phyloP scores from a whole-genome alignment of 2,797 vertebrate genomes.

The Ceyx erithaca region DNA sequence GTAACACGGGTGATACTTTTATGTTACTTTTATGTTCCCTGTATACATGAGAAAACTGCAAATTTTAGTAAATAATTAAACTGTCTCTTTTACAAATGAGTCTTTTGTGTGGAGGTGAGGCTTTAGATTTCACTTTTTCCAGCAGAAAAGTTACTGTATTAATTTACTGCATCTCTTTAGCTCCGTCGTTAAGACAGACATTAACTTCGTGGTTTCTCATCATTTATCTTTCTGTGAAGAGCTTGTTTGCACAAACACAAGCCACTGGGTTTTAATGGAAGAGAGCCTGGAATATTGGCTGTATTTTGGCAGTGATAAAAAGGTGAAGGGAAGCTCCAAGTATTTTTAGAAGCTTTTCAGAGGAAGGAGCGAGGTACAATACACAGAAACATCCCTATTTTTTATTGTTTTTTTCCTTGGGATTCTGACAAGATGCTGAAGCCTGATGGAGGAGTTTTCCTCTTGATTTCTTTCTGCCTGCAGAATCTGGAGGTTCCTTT shows the following conservation, averaged over 20 bases:
- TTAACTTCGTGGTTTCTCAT: not conserved
- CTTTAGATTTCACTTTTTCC: not conserved
- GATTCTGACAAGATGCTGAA: not conserved
- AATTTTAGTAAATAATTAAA: constrained; percentile 49
- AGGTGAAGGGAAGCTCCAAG: not conserved
- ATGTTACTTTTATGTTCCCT: not conserved
- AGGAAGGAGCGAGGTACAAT: not conserved
- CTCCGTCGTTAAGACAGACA: not conserved
- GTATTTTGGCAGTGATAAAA: not conserved
- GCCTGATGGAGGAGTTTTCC: not conserved
- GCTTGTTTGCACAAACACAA: not conserved
- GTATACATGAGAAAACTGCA: constrained; percentile 1
- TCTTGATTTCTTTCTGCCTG: not conserved
- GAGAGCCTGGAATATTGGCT: not conserved
- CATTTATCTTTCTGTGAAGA: not conserved
- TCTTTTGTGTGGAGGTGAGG: not conserved
- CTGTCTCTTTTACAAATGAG: not conserved
- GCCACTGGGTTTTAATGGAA: not conserved
- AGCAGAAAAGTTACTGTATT: not conserved
- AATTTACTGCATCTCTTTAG: not conserved
- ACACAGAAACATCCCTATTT: not conserved
- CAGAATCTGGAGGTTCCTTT: accelerated
- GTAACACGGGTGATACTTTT: not conserved
- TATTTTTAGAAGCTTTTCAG: not conserved
- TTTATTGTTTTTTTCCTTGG: not conserved